Conservation (phyloP, 1,140 invertebrate species). For the Pararge aegeria region DNA sequence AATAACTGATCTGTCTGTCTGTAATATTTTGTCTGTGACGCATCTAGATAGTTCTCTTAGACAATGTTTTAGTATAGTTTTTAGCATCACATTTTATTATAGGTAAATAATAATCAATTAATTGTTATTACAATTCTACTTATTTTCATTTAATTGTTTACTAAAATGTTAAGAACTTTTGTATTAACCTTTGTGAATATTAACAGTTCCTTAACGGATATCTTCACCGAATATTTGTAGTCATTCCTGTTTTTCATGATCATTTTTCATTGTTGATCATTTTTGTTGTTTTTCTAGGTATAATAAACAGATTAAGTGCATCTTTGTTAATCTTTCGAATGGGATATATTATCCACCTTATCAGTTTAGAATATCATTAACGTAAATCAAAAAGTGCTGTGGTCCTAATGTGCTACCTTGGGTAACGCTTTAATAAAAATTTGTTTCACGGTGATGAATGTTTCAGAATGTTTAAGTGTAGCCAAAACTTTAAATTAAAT, state of each 20-base stretch:
- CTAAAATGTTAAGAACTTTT: not conserved
- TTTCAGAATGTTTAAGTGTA: too few species aligned
- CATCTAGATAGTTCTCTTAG: constrained; percentile 24
- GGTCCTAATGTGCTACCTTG: not conserved
- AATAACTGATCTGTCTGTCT: not conserved
- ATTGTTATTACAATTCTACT: constrained; percentile 5
- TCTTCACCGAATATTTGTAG: too few species aligned
- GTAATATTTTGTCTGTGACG: not conserved
- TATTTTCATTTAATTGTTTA: constrained; percentile 9
- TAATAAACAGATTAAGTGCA: not conserved
- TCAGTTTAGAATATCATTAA: too few species aligned
- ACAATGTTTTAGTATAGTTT: constrained; percentile 24
- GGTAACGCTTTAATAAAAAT: not conserved
- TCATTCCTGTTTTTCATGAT: too few species aligned
- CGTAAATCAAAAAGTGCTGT: not conserved
- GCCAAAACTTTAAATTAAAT: too few species aligned
- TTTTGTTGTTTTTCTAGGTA: not conserved
- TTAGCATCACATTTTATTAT: constrained; percentile 25
- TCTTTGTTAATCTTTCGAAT: too few species aligned
- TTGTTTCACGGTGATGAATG: not conserved
- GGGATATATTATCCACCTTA: too few species aligned
- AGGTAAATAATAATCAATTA: constrained; percentile 20
- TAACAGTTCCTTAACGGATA: too few species aligned
- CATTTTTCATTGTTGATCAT: not conserved
- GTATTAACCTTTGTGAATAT: not conserved